Percentiles rank a stretch among this genome's conserved stretches.
Evolutionary conservation across 2,113 vertebrate genomes (phyloP).

Genomic region (Okapia johnstoni): DNA sequence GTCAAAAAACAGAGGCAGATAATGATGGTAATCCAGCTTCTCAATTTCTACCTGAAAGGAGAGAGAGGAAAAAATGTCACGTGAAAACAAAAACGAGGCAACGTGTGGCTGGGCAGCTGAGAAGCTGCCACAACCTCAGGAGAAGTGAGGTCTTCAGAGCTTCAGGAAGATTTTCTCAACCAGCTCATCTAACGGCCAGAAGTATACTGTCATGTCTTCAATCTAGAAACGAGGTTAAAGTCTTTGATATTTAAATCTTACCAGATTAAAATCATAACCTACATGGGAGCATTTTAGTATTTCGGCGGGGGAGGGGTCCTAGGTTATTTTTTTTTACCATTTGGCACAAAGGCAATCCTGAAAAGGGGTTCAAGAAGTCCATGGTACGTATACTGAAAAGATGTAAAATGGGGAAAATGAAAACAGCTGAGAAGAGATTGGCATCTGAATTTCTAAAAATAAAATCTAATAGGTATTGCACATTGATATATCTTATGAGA

Average conservation of each 20-base stretch:
- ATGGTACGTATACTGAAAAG: not conserved
- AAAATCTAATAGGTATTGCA: not conserved
- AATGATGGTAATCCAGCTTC: constrained; percentile 92
- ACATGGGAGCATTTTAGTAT: not conserved
- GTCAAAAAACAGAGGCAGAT: constrained; percentile 94
- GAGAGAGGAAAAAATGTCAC: not conserved
- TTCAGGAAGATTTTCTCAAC: not conserved
- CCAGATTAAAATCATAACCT: not conserved
- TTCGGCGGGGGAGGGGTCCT: not conserved
- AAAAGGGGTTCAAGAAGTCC: not conserved
- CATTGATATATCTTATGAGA: no score
- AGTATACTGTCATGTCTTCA: accelerated
- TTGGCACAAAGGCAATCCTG: not conserved
- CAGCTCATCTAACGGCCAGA: not conserved
- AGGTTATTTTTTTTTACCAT: not conserved
- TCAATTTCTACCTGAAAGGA: constrained; percentile 91
- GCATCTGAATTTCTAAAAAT: not conserved
- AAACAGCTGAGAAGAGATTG: not conserved
- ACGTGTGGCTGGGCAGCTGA: not conserved
- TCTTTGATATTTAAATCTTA: not conserved
- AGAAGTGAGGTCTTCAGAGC: not conserved
- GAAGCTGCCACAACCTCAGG: not conserved
- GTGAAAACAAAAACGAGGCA: not conserved
- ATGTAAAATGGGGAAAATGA: not conserved
- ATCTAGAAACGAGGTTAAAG: not conserved